Evolutionary conservation across 2,888 invertebrate species (phyloP).

Genomic region (Crossocerus cetratus): DNA sequence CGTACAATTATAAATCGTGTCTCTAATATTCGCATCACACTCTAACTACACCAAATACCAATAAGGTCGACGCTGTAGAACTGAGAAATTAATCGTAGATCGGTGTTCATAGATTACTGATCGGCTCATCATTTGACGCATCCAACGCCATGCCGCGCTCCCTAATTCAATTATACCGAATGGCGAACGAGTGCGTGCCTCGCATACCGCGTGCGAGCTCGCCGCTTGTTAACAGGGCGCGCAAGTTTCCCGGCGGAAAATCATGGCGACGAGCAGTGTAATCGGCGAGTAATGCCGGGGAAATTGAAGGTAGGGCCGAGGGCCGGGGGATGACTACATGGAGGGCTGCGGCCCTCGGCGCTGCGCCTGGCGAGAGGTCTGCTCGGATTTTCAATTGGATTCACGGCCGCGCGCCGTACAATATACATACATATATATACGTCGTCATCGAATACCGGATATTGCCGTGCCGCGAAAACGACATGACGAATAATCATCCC

Average conservation of each 20-base stretch:
- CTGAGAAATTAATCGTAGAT: too few species aligned
- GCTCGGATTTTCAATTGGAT: constrained; percentile 50
- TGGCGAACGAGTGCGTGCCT: constrained; percentile 49
- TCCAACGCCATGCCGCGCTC: constrained; percentile 59
- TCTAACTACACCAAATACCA: too few species aligned
- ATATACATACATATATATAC: constrained; percentile 17
- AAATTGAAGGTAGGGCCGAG: constrained; percentile 25
- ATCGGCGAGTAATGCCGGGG: constrained; percentile 46
- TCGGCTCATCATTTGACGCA: constrained; percentile 63
- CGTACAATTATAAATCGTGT: too few species aligned
- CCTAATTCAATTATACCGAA: constrained; percentile 54
- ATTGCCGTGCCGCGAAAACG: neutral
- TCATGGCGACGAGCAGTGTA: constrained; percentile 47
- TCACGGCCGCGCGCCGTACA: constrained; percentile 19
- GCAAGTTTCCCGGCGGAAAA: constrained; percentile 62
- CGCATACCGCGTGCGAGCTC: constrained; percentile 68
- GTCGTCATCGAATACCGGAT: constrained; percentile 19
- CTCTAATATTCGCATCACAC: too few species aligned
- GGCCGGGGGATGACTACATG: too few species aligned
- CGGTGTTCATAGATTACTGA: too few species aligned
- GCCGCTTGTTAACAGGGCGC: constrained; percentile 64
- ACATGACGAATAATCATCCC: too few species aligned
- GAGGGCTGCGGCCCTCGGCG: too few species aligned
- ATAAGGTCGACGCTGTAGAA: too few species aligned
- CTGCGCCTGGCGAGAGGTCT: too few species aligned